These are phyloP conservation scores for Proterorhinus semilunaris DNA, from an alignment of 2,113 vertebrate genomes.

Conservation along the genomic window DNA sequence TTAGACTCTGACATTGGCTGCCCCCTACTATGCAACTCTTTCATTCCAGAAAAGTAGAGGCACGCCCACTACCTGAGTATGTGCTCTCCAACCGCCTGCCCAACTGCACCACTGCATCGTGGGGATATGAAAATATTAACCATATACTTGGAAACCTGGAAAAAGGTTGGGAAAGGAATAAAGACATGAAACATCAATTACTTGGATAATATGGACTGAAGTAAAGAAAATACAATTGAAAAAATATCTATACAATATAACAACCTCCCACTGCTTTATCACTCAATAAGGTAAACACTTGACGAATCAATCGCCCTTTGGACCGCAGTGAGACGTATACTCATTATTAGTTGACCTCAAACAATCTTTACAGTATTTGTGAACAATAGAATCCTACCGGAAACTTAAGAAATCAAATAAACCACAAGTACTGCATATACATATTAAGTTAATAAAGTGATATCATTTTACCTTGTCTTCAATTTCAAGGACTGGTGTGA, in stretches of 20 bases:
- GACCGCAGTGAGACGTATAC: conserved; percentile 17
- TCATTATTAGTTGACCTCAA: conserved; percentile 21
- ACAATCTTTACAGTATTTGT: conserved; percentile 51
- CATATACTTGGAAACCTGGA: conserved; percentile 23
- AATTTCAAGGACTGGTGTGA: conserved; percentile 39
- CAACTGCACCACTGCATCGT: conserved; percentile 73
- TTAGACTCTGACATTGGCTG: conserved; percentile 42
- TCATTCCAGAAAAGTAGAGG: conserved; percentile 36
- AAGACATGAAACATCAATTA: not conserved
- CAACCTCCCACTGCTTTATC: conserved; percentile 19
- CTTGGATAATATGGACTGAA: not conserved
- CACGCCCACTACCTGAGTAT: conserved; percentile 73
- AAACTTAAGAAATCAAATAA: conserved; percentile 2
- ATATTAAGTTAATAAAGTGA: conserved; percentile 24
- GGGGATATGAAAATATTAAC: conserved; percentile 76
- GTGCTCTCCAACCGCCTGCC: conserved; percentile 66
- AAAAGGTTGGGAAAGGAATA: conserved; percentile 8
- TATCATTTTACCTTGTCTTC: conserved; percentile 55
- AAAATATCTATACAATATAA: conserved; percentile 11
- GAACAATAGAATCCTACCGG: not conserved
- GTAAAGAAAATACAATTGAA: no score
- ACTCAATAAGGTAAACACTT: conserved; percentile 25
- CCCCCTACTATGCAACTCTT: conserved; percentile 11
- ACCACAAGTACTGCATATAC: not conserved
- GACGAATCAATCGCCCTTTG: conserved; percentile 41